Evolutionary conservation across 2,888 invertebrate species (phyloP), one percentile per base, ranked within the genome.

Genomic region (Germaria angustata): DNA sequence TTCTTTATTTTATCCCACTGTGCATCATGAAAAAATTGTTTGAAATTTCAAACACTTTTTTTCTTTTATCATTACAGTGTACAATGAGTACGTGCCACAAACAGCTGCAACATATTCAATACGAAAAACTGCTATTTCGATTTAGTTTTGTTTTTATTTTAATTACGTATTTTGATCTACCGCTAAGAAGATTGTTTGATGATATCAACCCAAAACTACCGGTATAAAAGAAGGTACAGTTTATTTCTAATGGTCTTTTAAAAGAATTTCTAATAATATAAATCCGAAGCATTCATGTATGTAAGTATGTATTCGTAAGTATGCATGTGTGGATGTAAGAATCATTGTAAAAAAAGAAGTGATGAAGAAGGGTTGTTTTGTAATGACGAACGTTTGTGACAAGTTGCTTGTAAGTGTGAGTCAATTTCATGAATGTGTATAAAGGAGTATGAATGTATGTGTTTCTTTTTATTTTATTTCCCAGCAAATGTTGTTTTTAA

Each of bases 101-200:
- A 59, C 79, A 79, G 79, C 79, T 79, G 79, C 78, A 63, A 36
- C 32, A 28, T 49, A 24, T 34, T 46, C 9, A 13, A 15, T 22
- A 20, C 9, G 9, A 44, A 55, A n/a, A 46, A 22, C 4, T 57
- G 28, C 20, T 13, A 28, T 68, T 76, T 59, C 36, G 34, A 28
- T 77, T 66, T 55, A 66, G 17, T 49, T 65, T 75, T 75, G 36
- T 57, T 76, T 66, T 68, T 34, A 20, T 71, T 78, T 78, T 71
- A 71, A 78, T 78, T 55, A 41, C 53, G 55, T 59, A 73, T 59
- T 66, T 73, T 73, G 72, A 80, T 80, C 72, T 24, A 28, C 59
- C 72, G 72, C 79, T 80, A 80, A 80, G 59, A 59, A 73, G 41
- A 49, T 72, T 80, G 72, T 59, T 72, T 72, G 59, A 73, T 66